Evolutionary conservation across 2,888 invertebrate genomes (phyloP), one percentile per base, ranked within the genome.

Genomic region (Bruchidius siliquastri): DNA sequence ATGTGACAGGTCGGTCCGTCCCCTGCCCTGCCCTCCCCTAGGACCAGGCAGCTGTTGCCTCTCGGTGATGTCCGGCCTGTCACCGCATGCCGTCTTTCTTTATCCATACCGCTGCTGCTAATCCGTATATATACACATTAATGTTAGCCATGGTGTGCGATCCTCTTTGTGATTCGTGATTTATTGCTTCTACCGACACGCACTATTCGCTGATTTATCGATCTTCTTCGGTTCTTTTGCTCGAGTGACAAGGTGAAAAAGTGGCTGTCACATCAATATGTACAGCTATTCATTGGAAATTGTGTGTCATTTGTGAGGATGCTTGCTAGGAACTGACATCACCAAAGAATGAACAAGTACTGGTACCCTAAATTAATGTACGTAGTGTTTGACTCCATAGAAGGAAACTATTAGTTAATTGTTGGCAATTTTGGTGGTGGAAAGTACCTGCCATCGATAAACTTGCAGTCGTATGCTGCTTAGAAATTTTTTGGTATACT

Each of bases 121-220:
- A 86, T 86, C 84, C 82, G 82, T 83, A 66, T n/a, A n/a, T 85
- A 85, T 85, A 84, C 84, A 86, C 84, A 86, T 85, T 83, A 82
- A 83, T 83, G 84, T 86, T 85, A 85, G 86, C 85, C 84, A 85
- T 85, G 85, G 85, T 83, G 83, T 85, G 81, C 80, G 82, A 13
- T 13, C 26, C 1, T 82, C 83, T 83, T 84, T 82, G 82, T 81
- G 77, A 76, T 78, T 76, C 79, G 82, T 85, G 85, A 86, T 86
- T 84, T 85, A 86, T 85, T 83, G 81, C 21, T 22, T 20, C 13
- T 73, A 20, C 72, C 10, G 49, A 49, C 49, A 49, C 49, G 13
- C 49, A 49, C 13, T 13, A 49, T 49, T 49, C 49, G 49, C 49
- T 49, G 49, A 49, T 49, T 49, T 49, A 49, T 49, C 49, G 49